Evolutionary conservation across 2,888 invertebrate genomes (phyloP), one percentile per base, ranked within the genome.

Genomic region (Pseudolycoriella hygida): DNA sequence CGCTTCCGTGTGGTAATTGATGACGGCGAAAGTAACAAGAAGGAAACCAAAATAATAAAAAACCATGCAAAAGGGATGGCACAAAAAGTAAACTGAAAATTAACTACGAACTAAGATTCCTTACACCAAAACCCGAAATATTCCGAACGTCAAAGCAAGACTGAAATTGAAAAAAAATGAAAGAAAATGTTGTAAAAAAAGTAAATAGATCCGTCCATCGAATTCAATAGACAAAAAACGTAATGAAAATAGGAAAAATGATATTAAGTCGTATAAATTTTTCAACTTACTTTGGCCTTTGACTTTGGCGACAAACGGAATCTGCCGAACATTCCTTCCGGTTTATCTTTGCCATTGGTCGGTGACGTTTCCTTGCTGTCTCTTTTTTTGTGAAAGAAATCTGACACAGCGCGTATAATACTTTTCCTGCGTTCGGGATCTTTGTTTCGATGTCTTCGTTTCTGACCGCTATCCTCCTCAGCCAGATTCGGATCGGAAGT

Each of bases 371-470:
- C 76, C 49, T 69, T 68, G 8, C 25, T 25, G 53, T 77, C 74
- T 51, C 74, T 73, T 54, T 80, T 77, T 60, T 82, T 80, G 55
- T 77, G 74, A 59, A 89, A 82, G 61, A 88, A 82, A 60, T 79
- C 85, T 15, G 85, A 80, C 50, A 89, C 77, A 44, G 86, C 77
- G 65, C 83, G 85, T 56, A 87, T 85, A 44, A 88, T 77, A 62
- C 86, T 85, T 56, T 79, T 84, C 49, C 85, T 71, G 50, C 85
- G 70, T 55, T 83, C 81, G 1, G 75, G 70, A 58, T 78, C 78
- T 56, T 77, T 78, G 14, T 43, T 30, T 5, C 42, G 42, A 18
- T 69, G 69, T 30, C 53, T 50, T 48, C 64, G 66, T 15, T 31
- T 25, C 14, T 30, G 31, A 3, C 5, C 2, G 4, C 61, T 62